These are phyloP conservation scores for Micronycteris hirsuta DNA, from an alignment of 2,113 vertebrate species.

Conservation along the genomic window DNA sequence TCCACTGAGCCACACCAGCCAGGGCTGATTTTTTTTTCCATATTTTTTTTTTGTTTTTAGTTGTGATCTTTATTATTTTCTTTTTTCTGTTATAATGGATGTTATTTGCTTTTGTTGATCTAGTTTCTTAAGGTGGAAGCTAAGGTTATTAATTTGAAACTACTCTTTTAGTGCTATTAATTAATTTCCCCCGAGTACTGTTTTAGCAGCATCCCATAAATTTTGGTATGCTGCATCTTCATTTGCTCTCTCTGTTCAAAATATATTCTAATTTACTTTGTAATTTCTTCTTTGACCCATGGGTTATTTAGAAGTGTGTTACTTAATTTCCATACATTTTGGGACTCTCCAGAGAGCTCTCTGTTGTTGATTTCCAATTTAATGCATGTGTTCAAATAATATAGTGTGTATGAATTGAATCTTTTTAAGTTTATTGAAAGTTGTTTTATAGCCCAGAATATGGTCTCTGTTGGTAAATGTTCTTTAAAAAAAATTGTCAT, in stretches of 20 bases:
- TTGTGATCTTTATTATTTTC: slow-evolving; percentile 2
- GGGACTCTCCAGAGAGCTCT: not conserved
- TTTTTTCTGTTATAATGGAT: not conserved
- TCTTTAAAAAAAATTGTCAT: not conserved
- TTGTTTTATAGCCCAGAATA: not conserved
- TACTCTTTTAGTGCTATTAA: not conserved
- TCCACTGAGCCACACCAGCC: too few species aligned
- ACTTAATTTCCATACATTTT: slow-evolving; percentile 18
- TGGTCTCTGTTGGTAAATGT: not conserved
- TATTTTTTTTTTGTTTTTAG: not conserved
- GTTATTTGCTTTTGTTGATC: not conserved
- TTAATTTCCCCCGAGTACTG: not conserved
- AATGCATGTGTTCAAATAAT: not conserved
- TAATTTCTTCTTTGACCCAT: not conserved
- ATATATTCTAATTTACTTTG: slow-evolving; percentile 3
- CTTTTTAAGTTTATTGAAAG: not conserved
- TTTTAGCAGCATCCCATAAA: not conserved
- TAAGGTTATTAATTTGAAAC: not conserved
- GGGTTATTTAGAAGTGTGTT: not conserved
- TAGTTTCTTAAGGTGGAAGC: not conserved
- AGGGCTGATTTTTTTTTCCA: too few species aligned
- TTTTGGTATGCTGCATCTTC: not conserved
- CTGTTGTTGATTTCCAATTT: slow-evolving; percentile 19
- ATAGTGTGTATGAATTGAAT: not conserved
- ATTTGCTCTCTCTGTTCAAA: not conserved